phyloP scores from a whole-genome alignment of 2,888 invertebrate genomes.

The Aleiodes testaceus region DNA sequence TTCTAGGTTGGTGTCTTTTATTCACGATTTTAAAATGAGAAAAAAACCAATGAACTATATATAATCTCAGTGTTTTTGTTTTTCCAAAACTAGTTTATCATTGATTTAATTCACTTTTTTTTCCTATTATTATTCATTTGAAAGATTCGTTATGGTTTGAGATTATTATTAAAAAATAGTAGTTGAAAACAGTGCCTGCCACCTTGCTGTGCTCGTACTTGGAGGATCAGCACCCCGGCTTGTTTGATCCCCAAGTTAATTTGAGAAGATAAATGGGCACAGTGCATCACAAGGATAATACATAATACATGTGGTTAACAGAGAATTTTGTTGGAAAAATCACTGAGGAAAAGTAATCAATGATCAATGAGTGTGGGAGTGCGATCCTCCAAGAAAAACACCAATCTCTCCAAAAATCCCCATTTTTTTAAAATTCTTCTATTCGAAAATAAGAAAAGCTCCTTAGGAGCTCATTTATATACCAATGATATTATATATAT shows the following conservation, averaged over 20 bases:
- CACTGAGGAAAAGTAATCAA: conserved; percentile 28
- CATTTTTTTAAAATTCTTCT: conserved; percentile 2
- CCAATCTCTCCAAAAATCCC: conserved; percentile 30
- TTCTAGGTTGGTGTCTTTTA: conserved; percentile 45
- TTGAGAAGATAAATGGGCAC: conserved; percentile 44
- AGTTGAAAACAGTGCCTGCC: conserved; percentile 68
- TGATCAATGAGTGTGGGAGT: conserved; percentile 49
- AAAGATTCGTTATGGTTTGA: conserved; percentile 58
- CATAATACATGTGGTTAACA: not conserved
- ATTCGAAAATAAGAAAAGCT: conserved; percentile 50
- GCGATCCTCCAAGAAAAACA: conserved; percentile 65
- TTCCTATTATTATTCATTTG: conserved; percentile 44
- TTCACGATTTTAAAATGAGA: conserved; percentile 11
- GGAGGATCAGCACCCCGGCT: conserved; percentile 64
- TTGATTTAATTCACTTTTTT: conserved; percentile 33
- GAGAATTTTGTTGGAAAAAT: not conserved
- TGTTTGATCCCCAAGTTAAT: conserved; percentile 61
- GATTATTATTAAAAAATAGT: conserved; percentile 57
- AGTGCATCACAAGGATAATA: conserved; percentile 44
- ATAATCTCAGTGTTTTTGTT: conserved; percentile 46
- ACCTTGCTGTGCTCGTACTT: conserved; percentile 67
- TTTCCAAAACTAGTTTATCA: conserved; percentile 42
- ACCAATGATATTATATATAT: conserved; percentile 46
- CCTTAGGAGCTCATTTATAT: conserved; percentile 63
- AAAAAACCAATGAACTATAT: not conserved